Evolutionary conservation across 2,113 vertebrate genomes (phyloP), one percentile per base, ranked within the genome.

Genomic region (Takifugu bimaculatus): DNA sequence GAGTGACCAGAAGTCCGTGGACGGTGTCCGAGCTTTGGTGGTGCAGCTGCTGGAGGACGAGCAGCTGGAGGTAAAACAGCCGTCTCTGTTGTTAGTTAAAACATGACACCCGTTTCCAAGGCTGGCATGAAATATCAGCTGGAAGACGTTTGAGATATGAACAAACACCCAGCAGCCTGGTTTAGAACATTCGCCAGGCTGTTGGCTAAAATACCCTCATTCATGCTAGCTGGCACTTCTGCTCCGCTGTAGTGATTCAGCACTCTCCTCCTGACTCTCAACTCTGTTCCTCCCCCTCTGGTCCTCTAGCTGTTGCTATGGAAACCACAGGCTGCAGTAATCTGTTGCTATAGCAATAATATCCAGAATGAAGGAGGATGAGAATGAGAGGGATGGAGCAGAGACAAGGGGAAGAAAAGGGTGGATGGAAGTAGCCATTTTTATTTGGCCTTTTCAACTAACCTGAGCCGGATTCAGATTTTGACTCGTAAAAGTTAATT

Each of bases 31-130:
- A 44, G 92, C 89, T 32, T 83, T 98, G 72, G 91, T 99, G 69
- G 91, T 97, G 72, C 85, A 72, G 51, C 92, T 99, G 43, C 88
- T 98, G 81, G 93, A 95, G 81, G 96, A 99, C 14, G 96, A 99
- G 55, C 96, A 99, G 77, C 91, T 99, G 1, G 96, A 99, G 96
- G 96, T 94, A 89, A 80, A 70, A 59, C 51, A 6, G 14, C 56
- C 4, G 5, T 45, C 6, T 29, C n/a, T 39, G 6, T 13, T 26
- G 7, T 20, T 20, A 20, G 20, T 20, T 20, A 20, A 20, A 20
- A 20, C 20, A 20, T 20, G 20, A 20, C 20, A 20, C 20, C 20
- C 20, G 20, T 15, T 42, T 4, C 51, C 10, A 67, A 70, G 29
- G 32, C 7, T 39, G 55, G 25, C 32, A 25, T 27, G 15, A 32